phyloP scores from a whole-genome alignment of 1,140 invertebrate genomes.

The Trachelipus rathkii region DNA sequence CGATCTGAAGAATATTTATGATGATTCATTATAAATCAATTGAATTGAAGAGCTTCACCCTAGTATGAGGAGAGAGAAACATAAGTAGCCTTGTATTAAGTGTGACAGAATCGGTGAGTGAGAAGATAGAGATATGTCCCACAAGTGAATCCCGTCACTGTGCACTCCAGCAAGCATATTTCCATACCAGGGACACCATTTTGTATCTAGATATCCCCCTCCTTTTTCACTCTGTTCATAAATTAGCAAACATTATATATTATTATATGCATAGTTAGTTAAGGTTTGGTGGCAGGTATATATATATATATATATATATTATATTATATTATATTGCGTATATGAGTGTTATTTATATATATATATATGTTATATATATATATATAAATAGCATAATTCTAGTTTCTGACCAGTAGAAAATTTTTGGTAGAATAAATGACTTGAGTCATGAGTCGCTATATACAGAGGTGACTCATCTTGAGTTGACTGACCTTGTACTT shows the following conservation, averaged over 20 bases:
- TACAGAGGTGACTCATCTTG: no score
- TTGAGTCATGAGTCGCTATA: no score
- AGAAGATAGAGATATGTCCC: slow-evolving; percentile 8
- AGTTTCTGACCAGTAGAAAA: no score
- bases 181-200: slow-evolving; percentile 14
- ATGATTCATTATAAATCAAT: no score
- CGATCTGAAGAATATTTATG: no score
- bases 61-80: neutral
- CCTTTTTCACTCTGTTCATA: neutral
- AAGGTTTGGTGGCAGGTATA: neutral
- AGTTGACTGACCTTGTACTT: no score
- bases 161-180: neutral
- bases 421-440: no score
- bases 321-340: no score
- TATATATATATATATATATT: no score
- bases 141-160: neutral
- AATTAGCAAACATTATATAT: neutral
- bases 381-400: no score
- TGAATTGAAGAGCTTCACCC: neutral
- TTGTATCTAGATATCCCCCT: slow-evolving; percentile 3
- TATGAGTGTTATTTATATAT: no score
- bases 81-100: neutral
- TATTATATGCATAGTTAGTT: neutral
- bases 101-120: neutral
- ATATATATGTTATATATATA: no score